These are phyloP conservation scores for Mesocricetus auratus DNA, from an alignment of 2,113 vertebrate species.

Conservation along the genomic window DNA sequence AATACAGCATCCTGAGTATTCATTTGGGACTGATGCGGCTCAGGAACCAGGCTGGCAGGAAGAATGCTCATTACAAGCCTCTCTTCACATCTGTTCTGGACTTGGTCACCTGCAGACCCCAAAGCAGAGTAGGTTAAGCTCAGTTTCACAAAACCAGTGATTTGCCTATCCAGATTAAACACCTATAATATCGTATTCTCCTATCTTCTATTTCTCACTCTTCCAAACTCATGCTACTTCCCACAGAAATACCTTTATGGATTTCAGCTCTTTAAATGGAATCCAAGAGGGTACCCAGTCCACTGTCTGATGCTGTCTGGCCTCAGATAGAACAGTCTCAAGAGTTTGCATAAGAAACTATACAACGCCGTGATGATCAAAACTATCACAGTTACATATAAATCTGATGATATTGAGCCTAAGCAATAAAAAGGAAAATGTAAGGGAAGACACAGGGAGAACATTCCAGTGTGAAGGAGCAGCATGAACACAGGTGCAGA, in stretches of 20 bases:
- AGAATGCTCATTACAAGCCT: no score
- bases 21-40: no score
- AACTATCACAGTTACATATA: background rate
- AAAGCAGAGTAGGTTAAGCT: background rate
- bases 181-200: background rate
- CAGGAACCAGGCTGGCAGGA: no score
- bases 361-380: background rate
- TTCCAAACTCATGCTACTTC: background rate
- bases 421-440: background rate
- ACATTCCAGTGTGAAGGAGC: slow-evolving; percentile 2
- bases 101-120: background rate
- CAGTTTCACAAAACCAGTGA: background rate
- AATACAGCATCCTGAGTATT: no score
- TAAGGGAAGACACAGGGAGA: background rate
- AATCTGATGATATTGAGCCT: background rate
- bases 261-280: background rate
- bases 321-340: background rate
- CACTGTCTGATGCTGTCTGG: background rate
- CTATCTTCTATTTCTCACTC: background rate
- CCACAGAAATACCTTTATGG: background rate
- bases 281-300: background rate
- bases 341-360: background rate
- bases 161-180: background rate
- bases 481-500: background rate
- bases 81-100: background rate